phyloP scores from a whole-genome alignment of 2,797 vertebrate species.

The Phrynocephalus forsythii region DNA sequence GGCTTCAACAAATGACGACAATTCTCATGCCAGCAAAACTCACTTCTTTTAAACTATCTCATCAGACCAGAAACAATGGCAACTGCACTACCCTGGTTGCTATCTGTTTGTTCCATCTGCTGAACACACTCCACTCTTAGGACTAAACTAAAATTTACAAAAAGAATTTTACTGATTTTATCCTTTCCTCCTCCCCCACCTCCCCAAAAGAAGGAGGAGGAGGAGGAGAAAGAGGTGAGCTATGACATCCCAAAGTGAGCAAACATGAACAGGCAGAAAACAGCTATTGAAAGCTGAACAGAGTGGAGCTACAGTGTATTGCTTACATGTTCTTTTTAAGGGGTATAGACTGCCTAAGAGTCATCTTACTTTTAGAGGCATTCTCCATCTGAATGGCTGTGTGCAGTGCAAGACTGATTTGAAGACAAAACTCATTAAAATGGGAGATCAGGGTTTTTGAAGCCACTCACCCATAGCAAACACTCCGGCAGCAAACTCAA shows the following conservation, averaged over 20 bases:
- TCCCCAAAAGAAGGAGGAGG: no score
- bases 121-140: neutral
- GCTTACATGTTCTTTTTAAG: no score
- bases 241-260: neutral
- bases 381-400: no score
- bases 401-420: no score
- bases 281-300: no score
- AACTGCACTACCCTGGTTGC: neutral
- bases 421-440: no score
- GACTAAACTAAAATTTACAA: neutral
- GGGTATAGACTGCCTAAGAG: no score
- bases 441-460: no score
- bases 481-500: no score
- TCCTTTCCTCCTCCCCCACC: neutral
- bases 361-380: no score
- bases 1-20: slow-evolving; percentile 7
- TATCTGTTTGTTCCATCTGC: neutral
- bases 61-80: slow-evolving; percentile 5
- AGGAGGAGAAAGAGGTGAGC: neutral
- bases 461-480: no score
- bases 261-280: neutral
- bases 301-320: no score
- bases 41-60: slow-evolving; percentile 25
- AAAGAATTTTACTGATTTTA: neutral
- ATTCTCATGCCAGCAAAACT: neutral